Base-by-base conservation (phyloP, 1,140 invertebrate genomes). In the Pseudomyrmex flavicornis region DNA sequence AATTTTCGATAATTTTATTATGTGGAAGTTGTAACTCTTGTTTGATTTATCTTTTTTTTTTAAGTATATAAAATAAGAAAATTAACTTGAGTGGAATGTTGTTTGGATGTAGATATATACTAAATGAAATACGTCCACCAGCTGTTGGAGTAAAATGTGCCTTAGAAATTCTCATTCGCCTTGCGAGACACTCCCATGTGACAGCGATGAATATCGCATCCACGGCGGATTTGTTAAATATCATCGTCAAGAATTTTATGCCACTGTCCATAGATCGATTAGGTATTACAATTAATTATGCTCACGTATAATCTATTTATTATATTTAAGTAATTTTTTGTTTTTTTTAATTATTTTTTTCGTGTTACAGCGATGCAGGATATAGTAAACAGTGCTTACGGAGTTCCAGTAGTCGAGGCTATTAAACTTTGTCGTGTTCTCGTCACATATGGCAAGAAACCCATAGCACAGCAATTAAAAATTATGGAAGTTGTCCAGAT, bases 121-220 rank as follows among this genome's bases (percentile, higher is more conserved):
- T 97, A 15, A 95, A 94, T 72, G 95, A 95, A 70, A 93, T 97
- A 26, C 95, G 95, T 89, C 96, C 96, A 22, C 94, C 96, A 66
- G 95, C 96, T 52, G 95, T 95, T 89, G 96, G 95, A 84, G 95
- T 97, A 1, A 95, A 95, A 48, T 96, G 96, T 85, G 96, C 95
- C 35, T 90, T 97, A 61, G 96, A 97, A 94, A 96, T 97, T 87
- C 93, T 97, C 48, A 96, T 95, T 59, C 95, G 97, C 82, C 92
- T 98, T 15, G 94, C 95, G 2, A 95, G 97, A 91, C 96, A 97
- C 91, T 97, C 96, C 8, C 90, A 93, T n/a, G 95, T 96, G 88
- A 95, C 95, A 65, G 94, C 95, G 4, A 90, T 94, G 9, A 95
- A 95, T 90, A 95, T 97, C 61, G 93, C 95, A 12, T 91, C 95